phyloP scores from a whole-genome alignment of 2,888 invertebrate species.

The Hirtodrosophila confusa region DNA sequence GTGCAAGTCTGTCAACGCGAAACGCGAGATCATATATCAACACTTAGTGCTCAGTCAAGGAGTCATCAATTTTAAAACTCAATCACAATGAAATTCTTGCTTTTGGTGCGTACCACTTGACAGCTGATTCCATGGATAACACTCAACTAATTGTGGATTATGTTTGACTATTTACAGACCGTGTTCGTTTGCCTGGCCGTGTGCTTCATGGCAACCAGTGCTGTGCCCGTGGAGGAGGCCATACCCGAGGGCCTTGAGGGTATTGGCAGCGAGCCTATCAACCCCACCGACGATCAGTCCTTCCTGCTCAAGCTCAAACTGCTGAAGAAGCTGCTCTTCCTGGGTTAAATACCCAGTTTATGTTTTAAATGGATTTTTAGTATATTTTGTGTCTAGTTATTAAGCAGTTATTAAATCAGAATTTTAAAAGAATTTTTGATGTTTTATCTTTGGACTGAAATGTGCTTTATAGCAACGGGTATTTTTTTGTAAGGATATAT shows the following conservation, averaged over 20 bases:
- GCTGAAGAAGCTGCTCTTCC: slow-evolving; percentile 77
- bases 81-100: slow-evolving; percentile 77
- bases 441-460: neutral
- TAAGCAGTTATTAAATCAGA: slow-evolving; percentile 30
- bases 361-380: slow-evolving; percentile 34
- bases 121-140: slow-evolving; percentile 21
- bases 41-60: slow-evolving; percentile 17
- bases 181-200: slow-evolving; percentile 74
- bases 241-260: slow-evolving; percentile 80
- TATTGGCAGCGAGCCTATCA: slow-evolving; percentile 66
- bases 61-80: slow-evolving; percentile 12
- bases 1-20: slow-evolving; percentile 72
- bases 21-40: slow-evolving; percentile 51
- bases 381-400: slow-evolving; percentile 43
- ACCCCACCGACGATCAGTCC: slow-evolving; percentile 76
- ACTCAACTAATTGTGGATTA: slow-evolving; percentile 40
- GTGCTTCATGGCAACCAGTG: slow-evolving; percentile 67
- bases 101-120: slow-evolving; percentile 69
- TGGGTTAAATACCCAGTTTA: slow-evolving; percentile 61
- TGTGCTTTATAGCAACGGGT: no score
- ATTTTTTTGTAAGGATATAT: no score
- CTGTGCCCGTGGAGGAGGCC: slow-evolving; percentile 79
- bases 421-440: slow-evolving; percentile 16
- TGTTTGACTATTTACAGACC: slow-evolving; percentile 56
- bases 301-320: slow-evolving; percentile 76